These are phyloP conservation scores for Aphelenchoides avenae DNA, from an alignment of 1,140 invertebrate genomes.

Conservation along the genomic window DNA sequence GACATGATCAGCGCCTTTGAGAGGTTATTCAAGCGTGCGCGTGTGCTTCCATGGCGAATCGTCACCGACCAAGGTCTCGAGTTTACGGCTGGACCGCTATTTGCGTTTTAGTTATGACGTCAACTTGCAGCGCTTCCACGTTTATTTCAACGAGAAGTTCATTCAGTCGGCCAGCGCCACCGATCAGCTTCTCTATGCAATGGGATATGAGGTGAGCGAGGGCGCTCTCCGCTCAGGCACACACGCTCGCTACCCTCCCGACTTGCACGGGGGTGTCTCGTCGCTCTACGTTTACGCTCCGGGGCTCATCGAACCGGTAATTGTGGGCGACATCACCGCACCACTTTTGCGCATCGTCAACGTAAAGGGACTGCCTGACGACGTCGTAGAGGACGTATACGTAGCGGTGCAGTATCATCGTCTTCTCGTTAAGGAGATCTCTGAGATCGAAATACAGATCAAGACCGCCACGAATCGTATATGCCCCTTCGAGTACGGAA, in stretches of 20 bases:
- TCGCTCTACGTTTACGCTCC: conserved; percentile 25
- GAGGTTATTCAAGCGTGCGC: conserved; percentile 2
- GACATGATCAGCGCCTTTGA: conserved; percentile 30
- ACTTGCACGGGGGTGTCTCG: too few relatives aligned
- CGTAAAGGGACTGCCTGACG: not conserved
- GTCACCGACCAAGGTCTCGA: conserved; percentile 31
- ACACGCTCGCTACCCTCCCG: not conserved
- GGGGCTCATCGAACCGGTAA: conserved; percentile 24
- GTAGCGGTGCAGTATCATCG: conserved; percentile 12
- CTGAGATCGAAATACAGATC: conserved; percentile 21
- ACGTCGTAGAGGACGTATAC: conserved; percentile 8
- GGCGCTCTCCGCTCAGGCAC: not conserved
- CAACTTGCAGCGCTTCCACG: not conserved
- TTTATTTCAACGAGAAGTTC: not conserved
- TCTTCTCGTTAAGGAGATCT: conserved; percentile 13
- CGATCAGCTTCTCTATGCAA: conserved; percentile 2
- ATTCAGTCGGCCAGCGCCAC: not conserved
- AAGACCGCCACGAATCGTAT: not conserved
- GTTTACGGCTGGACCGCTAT: conserved; percentile 19
- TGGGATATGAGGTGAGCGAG: conserved; percentile 4
- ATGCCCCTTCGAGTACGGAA: conserved; percentile 10
- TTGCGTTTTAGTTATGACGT: conserved; percentile 8
- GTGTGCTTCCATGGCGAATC: conserved; percentile 17
- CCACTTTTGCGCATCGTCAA: conserved; percentile 21
- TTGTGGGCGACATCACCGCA: conserved; percentile 14